Percentiles rank a stretch among this genome's conserved stretches.
These are phyloP conservation scores for Oryctes rhinoceros DNA, from an alignment of 1,140 invertebrate species.

Conservation along the genomic window DNA sequence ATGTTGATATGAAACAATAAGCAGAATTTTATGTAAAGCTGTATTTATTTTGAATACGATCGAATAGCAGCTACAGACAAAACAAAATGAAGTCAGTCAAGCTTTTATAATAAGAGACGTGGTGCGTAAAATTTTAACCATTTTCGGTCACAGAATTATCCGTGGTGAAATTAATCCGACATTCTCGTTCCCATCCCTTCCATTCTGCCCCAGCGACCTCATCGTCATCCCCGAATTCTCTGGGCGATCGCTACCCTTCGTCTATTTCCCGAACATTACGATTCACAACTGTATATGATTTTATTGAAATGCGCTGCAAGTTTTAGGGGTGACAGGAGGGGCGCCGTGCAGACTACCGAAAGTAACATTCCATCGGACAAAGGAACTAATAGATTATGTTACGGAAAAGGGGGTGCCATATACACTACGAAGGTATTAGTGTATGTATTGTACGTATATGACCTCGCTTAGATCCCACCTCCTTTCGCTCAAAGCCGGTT, in stretches of 20 bases:
- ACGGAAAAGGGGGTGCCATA: neutral
- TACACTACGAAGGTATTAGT: neutral
- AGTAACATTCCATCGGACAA: constrained; percentile 26
- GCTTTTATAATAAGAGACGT: neutral
- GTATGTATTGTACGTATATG: neutral
- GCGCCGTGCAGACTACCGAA: neutral
- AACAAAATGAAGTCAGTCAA: constrained; percentile 24
- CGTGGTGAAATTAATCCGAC: constrained; percentile 28
- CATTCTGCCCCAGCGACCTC: neutral
- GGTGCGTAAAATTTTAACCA: constrained; percentile 34
- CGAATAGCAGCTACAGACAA: neutral
- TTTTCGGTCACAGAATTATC: constrained; percentile 25
- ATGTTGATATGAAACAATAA: no score
- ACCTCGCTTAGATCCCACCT: neutral
- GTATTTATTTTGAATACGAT: no score
- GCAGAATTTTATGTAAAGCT: no score
- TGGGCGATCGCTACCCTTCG: neutral
- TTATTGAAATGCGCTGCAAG: constrained; percentile 19
- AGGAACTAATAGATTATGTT: constrained; percentile 17
- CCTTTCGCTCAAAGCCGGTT: neutral
- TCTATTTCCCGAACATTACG: constrained; percentile 1
- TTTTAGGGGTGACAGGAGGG: constrained; percentile 5
- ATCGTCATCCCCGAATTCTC: neutral
- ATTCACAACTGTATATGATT: constrained; percentile 22
- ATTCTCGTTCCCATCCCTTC: constrained; percentile 22